Conservation (phyloP, 2,797 vertebrate species). For the Neopelma chrysocephalum region DNA sequence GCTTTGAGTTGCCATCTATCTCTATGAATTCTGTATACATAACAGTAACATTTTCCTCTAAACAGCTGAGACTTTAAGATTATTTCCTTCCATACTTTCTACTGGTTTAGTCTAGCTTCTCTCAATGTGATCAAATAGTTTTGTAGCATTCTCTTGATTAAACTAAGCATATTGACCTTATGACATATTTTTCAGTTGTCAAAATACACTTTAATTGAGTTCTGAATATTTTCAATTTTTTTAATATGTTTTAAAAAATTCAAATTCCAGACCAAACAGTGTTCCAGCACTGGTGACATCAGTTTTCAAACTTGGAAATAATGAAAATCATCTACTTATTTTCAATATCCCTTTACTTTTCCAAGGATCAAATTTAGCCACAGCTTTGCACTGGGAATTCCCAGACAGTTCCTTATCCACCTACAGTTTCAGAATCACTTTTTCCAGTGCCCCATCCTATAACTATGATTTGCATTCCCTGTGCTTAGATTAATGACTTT, state of each 20-base stretch:
- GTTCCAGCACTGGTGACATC: not conserved
- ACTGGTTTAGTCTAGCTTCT: not conserved
- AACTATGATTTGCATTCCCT: not conserved
- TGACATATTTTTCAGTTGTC: not conserved
- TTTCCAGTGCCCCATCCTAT: not conserved
- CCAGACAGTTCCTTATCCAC: not conserved
- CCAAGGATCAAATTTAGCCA: not conserved
- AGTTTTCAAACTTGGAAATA: not conserved
- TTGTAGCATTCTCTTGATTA: not conserved
- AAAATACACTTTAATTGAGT: not conserved
- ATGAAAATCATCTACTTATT: not conserved
- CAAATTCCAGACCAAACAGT: not conserved
- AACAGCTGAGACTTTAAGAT: not conserved
- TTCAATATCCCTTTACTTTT: not conserved
- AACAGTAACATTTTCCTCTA: not conserved
- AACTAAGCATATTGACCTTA: not conserved
- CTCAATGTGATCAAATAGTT: not conserved
- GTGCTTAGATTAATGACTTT: not conserved
- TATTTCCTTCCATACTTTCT: not conserved
- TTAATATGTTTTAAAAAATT: not conserved
- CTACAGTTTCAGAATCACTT: not conserved
- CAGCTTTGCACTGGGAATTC: not conserved
- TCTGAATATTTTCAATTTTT: not conserved
- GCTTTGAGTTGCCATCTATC: not conserved
- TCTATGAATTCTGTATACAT: not conserved